Conservation (phyloP, 2,113 vertebrate genomes). For the Bufo bufo region DNA sequence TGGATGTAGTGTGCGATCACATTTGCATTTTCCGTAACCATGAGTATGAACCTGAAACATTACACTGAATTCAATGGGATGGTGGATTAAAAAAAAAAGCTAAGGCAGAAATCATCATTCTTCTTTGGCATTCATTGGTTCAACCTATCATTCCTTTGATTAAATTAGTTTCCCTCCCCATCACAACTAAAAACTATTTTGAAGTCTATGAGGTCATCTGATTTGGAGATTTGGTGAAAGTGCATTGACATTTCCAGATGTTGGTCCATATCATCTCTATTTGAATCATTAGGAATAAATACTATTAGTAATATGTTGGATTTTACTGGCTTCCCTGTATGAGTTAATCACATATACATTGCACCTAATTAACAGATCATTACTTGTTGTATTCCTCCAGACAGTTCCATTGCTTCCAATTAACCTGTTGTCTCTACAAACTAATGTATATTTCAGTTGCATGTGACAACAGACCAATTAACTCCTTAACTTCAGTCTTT, state of each 20-base stretch:
- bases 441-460: background rate
- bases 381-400: background rate
- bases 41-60: too few relatives aligned
- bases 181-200: too few relatives aligned
- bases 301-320: background rate
- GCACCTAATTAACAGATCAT: background rate
- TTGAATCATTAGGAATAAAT: background rate
- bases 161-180: too few relatives aligned
- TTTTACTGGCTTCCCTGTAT: background rate
- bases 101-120: too few relatives aligned
- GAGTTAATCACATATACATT: background rate
- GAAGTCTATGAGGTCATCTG: too few relatives aligned
- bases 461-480: background rate
- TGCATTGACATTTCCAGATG: background rate
- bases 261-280: background rate
- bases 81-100: too few relatives aligned
- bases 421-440: conserved; percentile 2
- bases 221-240: too few relatives aligned
- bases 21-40: too few relatives aligned
- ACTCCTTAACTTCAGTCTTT: background rate
- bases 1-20: too few relatives aligned
- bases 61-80: too few relatives aligned
- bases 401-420: background rate
- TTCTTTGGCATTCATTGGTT: too few relatives aligned
- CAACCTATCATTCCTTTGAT: too few relatives aligned